phyloP scores from a whole-genome alignment of 2,113 vertebrate species.

The Trogon surrucura region DNA sequence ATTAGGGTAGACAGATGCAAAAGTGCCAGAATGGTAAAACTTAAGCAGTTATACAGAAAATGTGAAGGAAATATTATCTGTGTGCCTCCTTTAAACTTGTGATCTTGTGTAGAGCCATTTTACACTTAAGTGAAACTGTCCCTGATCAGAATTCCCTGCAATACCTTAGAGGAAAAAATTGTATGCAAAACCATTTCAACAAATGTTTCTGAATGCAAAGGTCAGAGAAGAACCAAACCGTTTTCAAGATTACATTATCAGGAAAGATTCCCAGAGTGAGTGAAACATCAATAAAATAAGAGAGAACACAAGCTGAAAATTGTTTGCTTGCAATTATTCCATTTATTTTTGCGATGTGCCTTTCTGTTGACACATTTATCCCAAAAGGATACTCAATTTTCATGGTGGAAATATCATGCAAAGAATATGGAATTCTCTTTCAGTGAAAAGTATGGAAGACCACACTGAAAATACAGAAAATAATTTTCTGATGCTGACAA shows the following conservation, averaged over 20 bases:
- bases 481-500: background rate
- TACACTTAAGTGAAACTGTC: background rate
- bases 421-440: conserved; percentile 11
- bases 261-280: conserved; percentile 6
- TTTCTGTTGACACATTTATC: conserved; percentile 41
- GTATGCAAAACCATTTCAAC: conserved; percentile 39
- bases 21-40: background rate
- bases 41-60: background rate
- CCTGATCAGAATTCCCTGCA: conserved; percentile 23
- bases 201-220: conserved; percentile 55
- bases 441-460: background rate
- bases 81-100: background rate
- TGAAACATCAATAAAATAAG: conserved; percentile 32
- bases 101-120: background rate
- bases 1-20: background rate
- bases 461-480: background rate
- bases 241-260: conserved; percentile 32
- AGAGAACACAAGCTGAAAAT: conserved; percentile 39
- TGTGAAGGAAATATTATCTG: background rate
- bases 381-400: conserved; percentile 35
- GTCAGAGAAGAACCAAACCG: conserved; percentile 32
- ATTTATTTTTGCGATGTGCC: conserved; percentile 25
- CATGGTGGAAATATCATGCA: background rate
- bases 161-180: background rate
- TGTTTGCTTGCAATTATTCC: conserved; percentile 47